Percentiles rank a stretch among this genome's conserved stretches.
Conservation (phyloP, 1,140 invertebrate species). For the Telenomus remus region DNA sequence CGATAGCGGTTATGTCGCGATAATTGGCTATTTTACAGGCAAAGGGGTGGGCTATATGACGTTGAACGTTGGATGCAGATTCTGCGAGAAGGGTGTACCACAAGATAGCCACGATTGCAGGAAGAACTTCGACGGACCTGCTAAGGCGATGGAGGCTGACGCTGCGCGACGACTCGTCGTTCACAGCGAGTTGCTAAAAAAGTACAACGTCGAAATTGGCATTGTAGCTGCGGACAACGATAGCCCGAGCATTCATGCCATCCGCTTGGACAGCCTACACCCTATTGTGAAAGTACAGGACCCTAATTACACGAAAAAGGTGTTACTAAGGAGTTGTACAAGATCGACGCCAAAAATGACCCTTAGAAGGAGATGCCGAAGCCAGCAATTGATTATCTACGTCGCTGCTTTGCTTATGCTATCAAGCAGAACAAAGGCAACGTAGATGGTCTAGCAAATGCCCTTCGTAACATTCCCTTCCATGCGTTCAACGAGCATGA, state of each 20-base stretch:
- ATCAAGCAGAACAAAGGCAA: conserved; percentile 29
- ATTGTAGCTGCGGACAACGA: conserved; percentile 41
- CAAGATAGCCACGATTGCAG: conserved; percentile 26
- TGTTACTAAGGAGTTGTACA: conserved; percentile 30
- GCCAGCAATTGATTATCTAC: conserved; percentile 37
- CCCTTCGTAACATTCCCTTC: conserved; percentile 29
- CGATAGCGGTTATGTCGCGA: conserved; percentile 37
- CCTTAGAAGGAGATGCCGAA: conserved; percentile 30
- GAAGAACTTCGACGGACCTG: conserved; percentile 40
- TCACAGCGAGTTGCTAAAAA: conserved; percentile 36
- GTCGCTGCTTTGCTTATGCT: conserved; percentile 24
- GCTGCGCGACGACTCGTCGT: conserved; percentile 18
- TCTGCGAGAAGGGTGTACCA: conserved; percentile 18
- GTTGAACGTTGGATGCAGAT: conserved; percentile 22
- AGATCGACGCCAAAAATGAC: conserved; percentile 9
- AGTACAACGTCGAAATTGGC: conserved; percentile 20
- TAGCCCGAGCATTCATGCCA: conserved; percentile 37
- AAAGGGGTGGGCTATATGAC: conserved; percentile 29
- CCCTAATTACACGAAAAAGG: conserved; percentile 34
- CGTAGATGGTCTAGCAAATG: neutral
- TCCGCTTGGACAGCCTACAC: conserved; percentile 16
- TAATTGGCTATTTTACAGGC: conserved; percentile 35
- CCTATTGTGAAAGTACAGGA: conserved; percentile 35
- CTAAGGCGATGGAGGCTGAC: conserved; percentile 49
- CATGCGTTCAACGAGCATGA: conserved; percentile 38